These are phyloP conservation scores for Catagonus wagneri DNA, from an alignment of 2,113 vertebrate genomes.

Conservation along the genomic window DNA sequence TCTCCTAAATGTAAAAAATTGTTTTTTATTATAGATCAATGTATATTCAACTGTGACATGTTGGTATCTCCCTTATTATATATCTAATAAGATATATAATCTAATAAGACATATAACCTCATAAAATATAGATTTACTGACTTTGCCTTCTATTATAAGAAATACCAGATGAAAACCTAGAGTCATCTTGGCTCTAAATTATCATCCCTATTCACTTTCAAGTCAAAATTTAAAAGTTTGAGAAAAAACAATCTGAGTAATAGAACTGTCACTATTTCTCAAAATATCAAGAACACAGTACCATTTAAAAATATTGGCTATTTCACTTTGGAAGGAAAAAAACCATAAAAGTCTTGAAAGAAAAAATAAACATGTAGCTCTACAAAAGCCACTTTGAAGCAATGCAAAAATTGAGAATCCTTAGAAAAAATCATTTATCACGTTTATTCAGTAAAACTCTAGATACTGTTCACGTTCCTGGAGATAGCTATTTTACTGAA, in stretches of 20 bases:
- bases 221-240: constrained; percentile 23
- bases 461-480: background rate
- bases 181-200: background rate
- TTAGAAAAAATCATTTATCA: constrained; percentile 10
- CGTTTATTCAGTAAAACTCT: constrained; percentile 32
- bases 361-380: background rate
- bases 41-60: background rate
- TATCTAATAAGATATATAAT: background rate
- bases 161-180: constrained; percentile 53
- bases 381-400: constrained; percentile 30
- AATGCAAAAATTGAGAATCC: background rate
- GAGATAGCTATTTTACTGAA: background rate
- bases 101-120: background rate
- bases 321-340: constrained; percentile 33
- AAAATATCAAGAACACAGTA: constrained; percentile 53
- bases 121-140: background rate
- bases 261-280: constrained; percentile 50
- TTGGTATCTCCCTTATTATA: background rate
- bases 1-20: constrained; percentile 83
- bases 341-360: constrained; percentile 16
- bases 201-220: constrained; percentile 28
- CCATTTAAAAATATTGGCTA: background rate
- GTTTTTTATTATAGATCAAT: background rate
- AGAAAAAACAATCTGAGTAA: constrained; percentile 3
- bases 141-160: constrained; percentile 60